Evolutionary conservation across 2,113 vertebrate genomes (phyloP), one percentile per base, ranked within the genome.

Genomic region (Varanus salvator): DNA sequence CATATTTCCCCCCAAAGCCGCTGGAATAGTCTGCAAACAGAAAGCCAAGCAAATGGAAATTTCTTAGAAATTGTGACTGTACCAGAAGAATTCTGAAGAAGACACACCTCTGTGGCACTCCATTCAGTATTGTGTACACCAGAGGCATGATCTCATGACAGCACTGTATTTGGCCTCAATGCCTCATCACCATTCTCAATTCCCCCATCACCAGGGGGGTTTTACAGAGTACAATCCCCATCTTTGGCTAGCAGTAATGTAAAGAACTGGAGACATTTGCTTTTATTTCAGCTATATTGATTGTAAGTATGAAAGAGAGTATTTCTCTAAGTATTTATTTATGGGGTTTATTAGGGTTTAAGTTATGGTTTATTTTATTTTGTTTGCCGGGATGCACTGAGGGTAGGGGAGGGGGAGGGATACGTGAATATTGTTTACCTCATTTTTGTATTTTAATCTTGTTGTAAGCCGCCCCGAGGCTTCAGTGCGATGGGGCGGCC

Each of bases 1-100:
- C 98, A 0, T 97, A 99, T 92, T 99, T 99, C 8, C 98, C 98
- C 0, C 98, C 99, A 8, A 99, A 99, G 68, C 98, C 98, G 23
- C 98, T 99, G 0, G 98, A 93, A 66, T 99, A 99, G 95, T 99
- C 99, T 99, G 95, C 54, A 87, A 87, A 80, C 27, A 90, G 60
- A 93, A 25, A 90, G 88, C 0, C 89, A 60, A 77, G 90, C 31
- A 87, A 68, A 85, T 69, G 7, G 50, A 86, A 92, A 91, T 64
- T 25, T 29, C 19, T 52, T 21, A 64, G 31, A 89, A 52, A 89
- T 68, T 29, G 54, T 17, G 4, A 8, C 19, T 21, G 50, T 7
- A 38, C 52, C 64, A 52, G 66, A 38, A 82, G 21, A 69, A n/a
- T 74, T n/a, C 29, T n/a, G 19, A 85, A 69, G 17, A 25, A 48